Percentiles rank a stretch among this genome's conserved stretches.
phyloP scores from a whole-genome alignment of 2,888 invertebrate species.

The Dicycla oo region DNA sequence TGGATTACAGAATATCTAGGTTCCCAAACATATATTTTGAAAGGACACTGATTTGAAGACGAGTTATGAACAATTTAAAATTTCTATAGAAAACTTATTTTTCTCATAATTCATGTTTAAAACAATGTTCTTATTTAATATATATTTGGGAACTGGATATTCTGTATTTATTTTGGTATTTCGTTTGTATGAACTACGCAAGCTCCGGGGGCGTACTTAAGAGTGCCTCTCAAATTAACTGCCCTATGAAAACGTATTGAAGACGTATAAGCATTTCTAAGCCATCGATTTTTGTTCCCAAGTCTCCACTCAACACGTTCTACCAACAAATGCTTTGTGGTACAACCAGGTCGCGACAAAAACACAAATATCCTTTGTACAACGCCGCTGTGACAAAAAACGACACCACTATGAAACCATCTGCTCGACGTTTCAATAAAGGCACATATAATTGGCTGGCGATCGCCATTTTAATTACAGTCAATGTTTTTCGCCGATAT shows the following conservation, averaged over 20 bases:
- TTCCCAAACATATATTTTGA: too few species aligned
- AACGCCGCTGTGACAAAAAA: conserved; percentile 75
- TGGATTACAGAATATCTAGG: too few species aligned
- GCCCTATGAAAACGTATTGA: not conserved
- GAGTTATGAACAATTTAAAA: too few species aligned
- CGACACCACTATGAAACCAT: conserved; percentile 61
- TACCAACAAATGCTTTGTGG: conserved; percentile 63
- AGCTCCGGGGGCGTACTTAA: too few species aligned
- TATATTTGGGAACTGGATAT: too few species aligned
- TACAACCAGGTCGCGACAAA: conserved; percentile 62
- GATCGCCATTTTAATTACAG: conserved; percentile 84
- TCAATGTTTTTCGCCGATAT: conserved; percentile 71
- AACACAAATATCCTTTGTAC: conserved; percentile 78
- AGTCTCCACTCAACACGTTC: conserved; percentile 46
- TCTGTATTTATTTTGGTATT: too few species aligned
- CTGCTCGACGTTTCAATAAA: conserved; percentile 86
- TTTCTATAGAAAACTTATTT: too few species aligned
- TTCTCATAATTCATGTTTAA: too few species aligned
- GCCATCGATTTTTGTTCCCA: conserved; percentile 37
- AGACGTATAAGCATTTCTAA: conserved; percentile 31
- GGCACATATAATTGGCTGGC: conserved; percentile 80
- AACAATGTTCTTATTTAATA: too few species aligned
- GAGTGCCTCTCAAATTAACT: not conserved
- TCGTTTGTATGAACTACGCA: too few species aligned
- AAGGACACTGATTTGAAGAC: too few species aligned